Evolutionary conservation across 2,113 vertebrate genomes (phyloP), one percentile per base, ranked within the genome.

Genomic region (Pelobates fuscus): DNA sequence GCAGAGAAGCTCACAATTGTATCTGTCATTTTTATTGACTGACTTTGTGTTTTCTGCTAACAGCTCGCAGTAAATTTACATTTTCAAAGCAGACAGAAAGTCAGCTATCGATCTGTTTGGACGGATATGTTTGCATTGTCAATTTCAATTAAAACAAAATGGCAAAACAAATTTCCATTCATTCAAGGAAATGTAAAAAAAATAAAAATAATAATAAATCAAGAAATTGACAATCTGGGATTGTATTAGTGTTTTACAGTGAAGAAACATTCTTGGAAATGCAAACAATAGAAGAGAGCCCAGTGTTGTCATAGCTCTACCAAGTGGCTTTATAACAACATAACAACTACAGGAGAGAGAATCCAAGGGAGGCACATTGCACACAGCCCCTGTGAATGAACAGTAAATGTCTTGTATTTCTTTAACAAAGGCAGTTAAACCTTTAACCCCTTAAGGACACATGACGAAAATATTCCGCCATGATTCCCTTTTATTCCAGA

Each of bases 271-370:
- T 15, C 10, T 15, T 15, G 44, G 17, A 14, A 14, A 46, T 15
- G 29, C 11, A 17, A 14, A 27, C 29, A n/a, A 18, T 25, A 63
- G 61, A 63, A 24, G 70, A 54, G 21, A 30, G 18, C n/a, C n/a
- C 24, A 54, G 61, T 67, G 72, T 37, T 23, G 52, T 58, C 72
- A 67, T 75, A 75, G 63, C 72, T 67, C 63, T 75, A 67, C 72
- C 54, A 75, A 67, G 72, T 75, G 72, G 62, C 52, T 60, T 49
- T 23, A 18, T n/a, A n/a, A 20, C 32, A 67, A 65, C 41, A 74
- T 54, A 72, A 18, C 57, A 71, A 43, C 68, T 12, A 41, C n/a
- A n/a, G n/a, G n/a, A n/a, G n/a, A n/a, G n/a, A n/a, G n/a, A n/a
- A n/a, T n/a, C n/a, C n/a, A n/a, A n/a, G n/a, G n/a, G n/a, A n/a